Percentiles rank a stretch among this genome's conserved stretches.
Conservation (phyloP, 2,888 invertebrate species). For the Steromphala cineraria region DNA sequence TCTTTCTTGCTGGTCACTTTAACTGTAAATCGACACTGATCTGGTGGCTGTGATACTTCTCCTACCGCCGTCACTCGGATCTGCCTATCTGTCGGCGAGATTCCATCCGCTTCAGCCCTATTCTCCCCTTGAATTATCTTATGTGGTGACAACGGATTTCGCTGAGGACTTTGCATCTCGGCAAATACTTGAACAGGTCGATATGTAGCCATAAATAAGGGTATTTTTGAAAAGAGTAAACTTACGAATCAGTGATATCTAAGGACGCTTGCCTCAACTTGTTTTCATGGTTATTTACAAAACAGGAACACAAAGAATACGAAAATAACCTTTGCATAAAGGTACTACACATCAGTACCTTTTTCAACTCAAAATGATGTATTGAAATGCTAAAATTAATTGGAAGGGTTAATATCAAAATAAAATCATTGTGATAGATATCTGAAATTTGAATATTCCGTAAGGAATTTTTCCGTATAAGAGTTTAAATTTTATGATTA, state of each 20-base stretch:
- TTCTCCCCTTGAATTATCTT: conserved; percentile 4
- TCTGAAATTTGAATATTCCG: no score
- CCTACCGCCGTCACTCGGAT: conserved; percentile 68
- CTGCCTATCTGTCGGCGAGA: conserved; percentile 40
- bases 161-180: background rate
- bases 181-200: conserved; percentile 51
- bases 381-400: no score
- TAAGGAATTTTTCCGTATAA: no score
- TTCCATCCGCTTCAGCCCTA: background rate
- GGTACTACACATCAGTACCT: no score
- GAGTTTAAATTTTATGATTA: no score
- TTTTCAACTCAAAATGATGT: no score
- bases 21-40: conserved; percentile 61
- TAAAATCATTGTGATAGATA: no score
- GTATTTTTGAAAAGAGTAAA: background rate
- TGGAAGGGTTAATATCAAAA: no score
- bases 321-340: background rate
- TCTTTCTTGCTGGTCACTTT: conserved; percentile 61
- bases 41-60: conserved; percentile 66
- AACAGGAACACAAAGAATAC: background rate
- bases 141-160: background rate
- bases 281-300: background rate
- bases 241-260: background rate
- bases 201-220: conserved; percentile 44
- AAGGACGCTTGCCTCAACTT: background rate